Evolutionary conservation across 2,113 vertebrate genomes (phyloP), one percentile per base, ranked within the genome.

Genomic region (Tichodroma muraria): DNA sequence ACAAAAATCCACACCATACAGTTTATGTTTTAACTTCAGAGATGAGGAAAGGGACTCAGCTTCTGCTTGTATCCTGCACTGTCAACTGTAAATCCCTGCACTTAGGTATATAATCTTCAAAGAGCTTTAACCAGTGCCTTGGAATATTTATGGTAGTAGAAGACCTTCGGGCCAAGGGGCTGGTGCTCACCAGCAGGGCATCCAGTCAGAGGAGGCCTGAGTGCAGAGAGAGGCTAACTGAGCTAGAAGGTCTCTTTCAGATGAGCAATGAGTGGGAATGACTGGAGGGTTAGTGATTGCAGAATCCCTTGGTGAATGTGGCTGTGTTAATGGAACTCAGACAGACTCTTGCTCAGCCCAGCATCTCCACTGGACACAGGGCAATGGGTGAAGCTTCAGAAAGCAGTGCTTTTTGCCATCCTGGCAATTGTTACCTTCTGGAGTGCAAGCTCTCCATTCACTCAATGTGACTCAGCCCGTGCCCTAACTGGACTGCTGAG

Each of bases 401-500:
- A 64, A 44, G 13, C 54, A 87, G 38, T 0, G 3, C 18, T 50
- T 80, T 50, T 57, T 89, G 73, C 21, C 15, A 4, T 65, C 60
- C 73, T 69, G 64, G 45, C 24, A 57, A 30, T 33, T 0, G 3
- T 0, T 77, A 20, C 30, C 27, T n/a, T 65, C 30, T 56, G 54
- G 9, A 21, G 4, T 18, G 8, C 37, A 52, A 80, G 40, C 13
- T 30, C 27, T 47, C 30, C 0, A 0, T 35, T 82, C 25, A 4
- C 57, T 53, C 45, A 3, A 21, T 4, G 17, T 28, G 71, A 33
- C n/a, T 14, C 28, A 66, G 50, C 33, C 45, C 6, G 2, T 28
- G 52, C 31, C 53, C 79, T 42, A 38, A 27, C 42, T 56, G 4
- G 0, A 38, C 65, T 33, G 9, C 37, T 31, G 38, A 37, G 27